phyloP scores from a whole-genome alignment of 1,140 invertebrate species.

The Temnothorax nylanderi region DNA sequence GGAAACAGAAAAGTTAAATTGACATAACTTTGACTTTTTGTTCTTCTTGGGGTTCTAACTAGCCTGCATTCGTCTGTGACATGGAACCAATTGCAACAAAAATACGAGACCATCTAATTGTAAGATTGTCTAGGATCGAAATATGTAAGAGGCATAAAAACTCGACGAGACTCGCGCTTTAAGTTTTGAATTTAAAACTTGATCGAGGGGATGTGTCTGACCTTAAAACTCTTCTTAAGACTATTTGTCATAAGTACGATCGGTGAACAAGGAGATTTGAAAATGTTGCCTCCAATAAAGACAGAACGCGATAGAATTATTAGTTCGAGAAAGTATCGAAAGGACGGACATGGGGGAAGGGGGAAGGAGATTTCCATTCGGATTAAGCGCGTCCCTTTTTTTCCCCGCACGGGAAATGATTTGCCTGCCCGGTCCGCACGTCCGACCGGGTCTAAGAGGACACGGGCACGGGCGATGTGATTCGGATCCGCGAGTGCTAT shows the following conservation, averaged over 20 bases:
- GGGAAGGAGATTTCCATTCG: neutral
- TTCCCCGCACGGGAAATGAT: slow-evolving; percentile 42
- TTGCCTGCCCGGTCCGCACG: slow-evolving; percentile 30
- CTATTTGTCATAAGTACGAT: neutral
- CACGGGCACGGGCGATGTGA: slow-evolving; percentile 49
- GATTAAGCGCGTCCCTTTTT: slow-evolving; percentile 56
- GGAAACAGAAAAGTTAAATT: too few relatives aligned
- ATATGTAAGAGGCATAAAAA: neutral
- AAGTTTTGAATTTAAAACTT: neutral
- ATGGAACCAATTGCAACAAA: neutral
- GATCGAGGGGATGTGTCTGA: neutral
- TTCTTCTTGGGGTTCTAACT: too few relatives aligned
- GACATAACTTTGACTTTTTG: too few relatives aligned
- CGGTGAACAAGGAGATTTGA: neutral
- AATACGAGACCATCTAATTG: neutral
- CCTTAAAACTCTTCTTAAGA: neutral
- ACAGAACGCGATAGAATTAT: slow-evolving; percentile 34
- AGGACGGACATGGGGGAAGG: neutral
- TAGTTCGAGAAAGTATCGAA: slow-evolving; percentile 37
- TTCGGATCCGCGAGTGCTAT: slow-evolving; percentile 62
- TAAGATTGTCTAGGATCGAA: neutral
- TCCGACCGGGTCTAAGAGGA: slow-evolving; percentile 56
- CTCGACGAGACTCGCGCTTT: neutral
- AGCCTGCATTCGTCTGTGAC: neutral
- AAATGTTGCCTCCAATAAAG: neutral